These are phyloP conservation scores for Brachyhypopomus occidentalis DNA, from an alignment of 2,113 vertebrate species.

Conservation along the genomic window DNA sequence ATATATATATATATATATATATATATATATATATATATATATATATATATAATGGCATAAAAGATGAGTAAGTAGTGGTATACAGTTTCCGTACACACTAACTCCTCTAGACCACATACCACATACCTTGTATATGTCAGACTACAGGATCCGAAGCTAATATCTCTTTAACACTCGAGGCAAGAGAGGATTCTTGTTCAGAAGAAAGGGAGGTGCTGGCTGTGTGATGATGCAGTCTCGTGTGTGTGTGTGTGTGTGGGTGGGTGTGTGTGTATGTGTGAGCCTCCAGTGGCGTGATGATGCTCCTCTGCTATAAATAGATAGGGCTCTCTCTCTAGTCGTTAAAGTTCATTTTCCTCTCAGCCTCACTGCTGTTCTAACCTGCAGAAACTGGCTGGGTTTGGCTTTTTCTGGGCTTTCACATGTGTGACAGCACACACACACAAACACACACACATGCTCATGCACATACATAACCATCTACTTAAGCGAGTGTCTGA, in stretches of 20 bases:
- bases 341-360: constrained; percentile 52
- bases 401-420: constrained; percentile 24
- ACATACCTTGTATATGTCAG: constrained; percentile 1
- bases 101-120: neutral
- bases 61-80: neutral
- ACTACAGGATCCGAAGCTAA: neutral
- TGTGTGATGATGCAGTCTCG: constrained; percentile 25
- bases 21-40: no score
- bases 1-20: no score
- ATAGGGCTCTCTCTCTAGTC: constrained; percentile 40
- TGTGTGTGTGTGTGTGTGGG: constrained; percentile 37
- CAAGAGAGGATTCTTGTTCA: constrained; percentile 20
- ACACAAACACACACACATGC: constrained; percentile 6
- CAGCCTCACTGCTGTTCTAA: constrained; percentile 43
- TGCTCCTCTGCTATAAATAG: constrained; percentile 65
- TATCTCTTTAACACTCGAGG: neutral
- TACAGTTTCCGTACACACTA: neutral
- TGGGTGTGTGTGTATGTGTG: neutral
- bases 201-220: neutral
- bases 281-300: constrained; percentile 59
- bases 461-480: neutral
- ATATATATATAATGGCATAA: neutral
- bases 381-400: constrained; percentile 32
- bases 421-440: constrained; percentile 16
- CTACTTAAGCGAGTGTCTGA: constrained; percentile 5